Base-by-base conservation (phyloP, 1,140 invertebrate species). In the Papilio glaucus region DNA sequence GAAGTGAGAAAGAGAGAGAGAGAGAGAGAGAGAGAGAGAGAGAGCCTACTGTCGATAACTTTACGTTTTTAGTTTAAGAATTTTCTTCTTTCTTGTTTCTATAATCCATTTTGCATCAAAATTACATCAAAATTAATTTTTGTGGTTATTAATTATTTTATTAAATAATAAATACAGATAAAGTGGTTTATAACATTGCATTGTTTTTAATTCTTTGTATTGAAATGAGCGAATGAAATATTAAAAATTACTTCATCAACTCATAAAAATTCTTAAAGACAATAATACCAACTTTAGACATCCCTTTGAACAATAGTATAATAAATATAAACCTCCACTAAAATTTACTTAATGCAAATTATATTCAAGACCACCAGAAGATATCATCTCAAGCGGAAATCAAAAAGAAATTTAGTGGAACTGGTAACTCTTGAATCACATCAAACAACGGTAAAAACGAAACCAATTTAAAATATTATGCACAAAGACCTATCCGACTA, bases 341-440 rank as follows among this genome's bases (percentile, higher is more conserved):
- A n/a, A 45, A 45, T 18, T 21, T 24, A 53, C 18, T 49, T 49
- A 18, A 53, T 21, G 45, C 18, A 53, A 53, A 53, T 53, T 53
- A 53, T 53, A 53, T 24, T 53, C 2, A 53, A 53, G 45, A 53
- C 45, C 18, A 24, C 45, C 42, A 53, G 18, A 53, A 42, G 4
- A 53, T 13, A 10, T 53, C 7, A 10, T 24, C 21, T 53, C 21
- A 53, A 45, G 13, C n/a, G 45, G 45, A 53, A 53, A 53, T 45
- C 7, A 9, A 53, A 7, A 21, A 24, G 18, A 53, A 24, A 53
- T 12, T 24, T 57, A 26, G 18, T 24, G 49, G 8, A 57, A 57
- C 12, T 57, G 9, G 21, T 0, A 26, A 24, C 9, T 57, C 21
- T 15, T 53, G 18, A 21, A 26, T 24, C 21, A 53, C 29, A 24